Evolutionary conservation across 2,888 invertebrate genomes (phyloP), one percentile per base, ranked within the genome.

Genomic region (Orthonevra nobilis): DNA sequence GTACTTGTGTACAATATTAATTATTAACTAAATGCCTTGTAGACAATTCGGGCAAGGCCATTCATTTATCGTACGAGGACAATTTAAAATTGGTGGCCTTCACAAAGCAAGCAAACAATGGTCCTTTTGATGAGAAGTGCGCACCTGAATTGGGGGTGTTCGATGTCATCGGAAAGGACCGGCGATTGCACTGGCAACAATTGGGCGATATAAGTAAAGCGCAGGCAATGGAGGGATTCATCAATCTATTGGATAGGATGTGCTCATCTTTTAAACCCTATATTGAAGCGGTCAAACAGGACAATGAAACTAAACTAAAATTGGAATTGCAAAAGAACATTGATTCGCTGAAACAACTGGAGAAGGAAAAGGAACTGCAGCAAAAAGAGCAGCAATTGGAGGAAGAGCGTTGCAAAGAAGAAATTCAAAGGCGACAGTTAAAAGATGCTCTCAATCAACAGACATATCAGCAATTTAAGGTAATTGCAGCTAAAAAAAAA

Each of bases 21-120:
- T 12, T 30, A 69, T 61, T 70, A 32, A 61, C 34, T 12, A 14
- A 50, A 32, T 30, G 14, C 4, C 50, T 42, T 52, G 2, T 34
- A 98, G 98, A 98, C 88, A 98, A 98, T 90, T 96, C 97, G 90
- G 98, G 98, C n/a, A 98, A 98, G 90, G 98, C 97, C 1, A 91
- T 98, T 46, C 97, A 97, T 85, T 91, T 98, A 74, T 96, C 96
- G 42, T 99, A 98, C 88, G 95, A 96, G 88, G 97, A 98, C 86
- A 96, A 97, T 86, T 89, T 98, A 60, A 95, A 95, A 86, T 89
- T 99, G 81, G 95, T 98, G 12, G 98, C 98, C 1, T 95, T 95
- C 85, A 96, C 96, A 6, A 96, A 97, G 86, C 98, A 98, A 91
- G 95, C 95, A 5, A 91, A 91, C 7, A 94, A 97, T 88, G 98